Percentiles rank a stretch among this genome's conserved stretches.
Evolutionary conservation across 2,888 invertebrate species (phyloP).

Genomic region (Hypercompe scribonia): DNA sequence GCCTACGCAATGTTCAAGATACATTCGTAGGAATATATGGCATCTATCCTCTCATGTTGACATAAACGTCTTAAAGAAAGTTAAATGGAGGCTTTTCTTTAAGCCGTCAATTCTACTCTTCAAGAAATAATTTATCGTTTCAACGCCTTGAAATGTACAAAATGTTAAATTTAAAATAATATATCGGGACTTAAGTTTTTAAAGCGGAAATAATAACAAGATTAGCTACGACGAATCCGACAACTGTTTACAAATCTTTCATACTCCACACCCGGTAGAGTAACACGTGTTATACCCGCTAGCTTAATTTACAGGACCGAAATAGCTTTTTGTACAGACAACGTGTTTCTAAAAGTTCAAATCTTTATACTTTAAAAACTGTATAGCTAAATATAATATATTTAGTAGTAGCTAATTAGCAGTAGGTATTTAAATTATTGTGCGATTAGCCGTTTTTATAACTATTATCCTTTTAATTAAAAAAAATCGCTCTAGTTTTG

Average conservation of each 20-base stretch:
- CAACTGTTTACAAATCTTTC: slow-evolving; percentile 51
- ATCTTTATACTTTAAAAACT: not conserved
- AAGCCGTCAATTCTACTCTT: slow-evolving; percentile 54
- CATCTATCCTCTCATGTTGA: slow-evolving; percentile 75
- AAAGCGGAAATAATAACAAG: slow-evolving; percentile 38
- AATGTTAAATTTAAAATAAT: slow-evolving; percentile 8
- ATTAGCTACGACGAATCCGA: slow-evolving; percentile 33
- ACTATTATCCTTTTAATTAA: too few relatives aligned
- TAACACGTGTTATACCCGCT: slow-evolving; percentile 39
- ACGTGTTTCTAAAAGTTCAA: not conserved
- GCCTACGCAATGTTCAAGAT: slow-evolving; percentile 75
- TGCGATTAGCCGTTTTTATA: not conserved
- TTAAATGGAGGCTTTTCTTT: slow-evolving; percentile 69
- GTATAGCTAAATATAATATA: not conserved
- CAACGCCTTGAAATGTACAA: slow-evolving; percentile 20
- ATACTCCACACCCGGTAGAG: slow-evolving; percentile 39
- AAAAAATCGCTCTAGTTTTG: too few relatives aligned
- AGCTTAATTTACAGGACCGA: slow-evolving; percentile 42
- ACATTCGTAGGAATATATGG: slow-evolving; percentile 74
- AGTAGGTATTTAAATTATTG: not conserved
- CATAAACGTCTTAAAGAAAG: slow-evolving; percentile 66
- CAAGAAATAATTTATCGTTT: slow-evolving; percentile 43
- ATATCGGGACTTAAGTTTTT: slow-evolving; percentile 26
- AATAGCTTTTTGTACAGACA: slow-evolving; percentile 42
- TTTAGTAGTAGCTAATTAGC: not conserved